These are phyloP conservation scores for Nephrotoma flavescens DNA, from an alignment of 2,888 invertebrate species.

Conservation along the genomic window DNA sequence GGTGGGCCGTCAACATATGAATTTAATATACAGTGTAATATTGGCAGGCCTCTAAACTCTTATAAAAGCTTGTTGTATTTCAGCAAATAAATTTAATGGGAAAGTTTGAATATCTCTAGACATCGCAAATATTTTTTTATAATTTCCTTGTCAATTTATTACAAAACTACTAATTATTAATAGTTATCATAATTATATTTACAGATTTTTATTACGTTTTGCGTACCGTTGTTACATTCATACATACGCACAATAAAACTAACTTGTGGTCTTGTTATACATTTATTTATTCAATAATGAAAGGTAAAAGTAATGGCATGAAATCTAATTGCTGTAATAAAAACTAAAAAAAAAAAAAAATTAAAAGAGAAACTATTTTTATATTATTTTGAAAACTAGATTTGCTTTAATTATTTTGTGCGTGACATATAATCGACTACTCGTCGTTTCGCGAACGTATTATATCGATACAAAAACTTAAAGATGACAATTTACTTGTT, in stretches of 20 bases:
- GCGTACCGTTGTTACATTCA: not conserved
- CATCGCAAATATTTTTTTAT: not conserved
- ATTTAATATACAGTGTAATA: too few species aligned
- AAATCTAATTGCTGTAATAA: not conserved
- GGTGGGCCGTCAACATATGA: not conserved
- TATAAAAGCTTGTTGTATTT: too few species aligned
- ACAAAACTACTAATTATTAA: not conserved
- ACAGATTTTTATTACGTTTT: not conserved
- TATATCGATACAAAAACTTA: not conserved
- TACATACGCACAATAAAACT: not conserved
- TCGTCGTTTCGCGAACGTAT: not conserved
- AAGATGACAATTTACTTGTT: not conserved
- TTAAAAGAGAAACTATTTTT: not conserved
- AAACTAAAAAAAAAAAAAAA: not conserved
- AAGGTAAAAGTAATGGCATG: not conserved
- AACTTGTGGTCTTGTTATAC: not conserved
- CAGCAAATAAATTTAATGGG: too few species aligned
- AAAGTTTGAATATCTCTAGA: not conserved
- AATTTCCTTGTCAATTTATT: not conserved
- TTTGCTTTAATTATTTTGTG: not conserved
- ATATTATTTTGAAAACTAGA: not conserved
- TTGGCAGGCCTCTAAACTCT: too few species aligned
- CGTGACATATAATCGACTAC: not conserved
- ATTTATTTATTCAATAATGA: not conserved
- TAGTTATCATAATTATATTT: not conserved